These are phyloP conservation scores for Mus caroli DNA, from an alignment of 2,797 vertebrate genomes.

Conservation along the genomic window DNA sequence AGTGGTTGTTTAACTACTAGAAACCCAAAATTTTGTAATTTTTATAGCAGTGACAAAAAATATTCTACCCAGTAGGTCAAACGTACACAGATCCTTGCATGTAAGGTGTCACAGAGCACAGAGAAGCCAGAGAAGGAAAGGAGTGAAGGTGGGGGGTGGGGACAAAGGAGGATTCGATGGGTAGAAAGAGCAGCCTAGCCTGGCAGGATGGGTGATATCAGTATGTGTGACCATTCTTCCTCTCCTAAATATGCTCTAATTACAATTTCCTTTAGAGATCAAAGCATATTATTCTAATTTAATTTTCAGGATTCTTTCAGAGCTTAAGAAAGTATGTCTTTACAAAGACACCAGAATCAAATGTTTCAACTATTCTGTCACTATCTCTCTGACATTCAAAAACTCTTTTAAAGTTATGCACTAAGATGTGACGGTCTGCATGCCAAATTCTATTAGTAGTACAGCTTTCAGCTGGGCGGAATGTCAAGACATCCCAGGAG, in stretches of 20 bases:
- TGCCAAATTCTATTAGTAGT: not conserved
- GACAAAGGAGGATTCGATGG: no score
- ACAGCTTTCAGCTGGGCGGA: not conserved
- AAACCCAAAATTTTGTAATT: slow-evolving; percentile 38
- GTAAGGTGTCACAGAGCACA: not conserved
- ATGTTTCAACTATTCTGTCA: not conserved
- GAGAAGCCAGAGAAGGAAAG: not conserved
- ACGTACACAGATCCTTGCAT: not conserved
- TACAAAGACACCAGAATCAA: slow-evolving; percentile 56
- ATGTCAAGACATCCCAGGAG: not conserved
- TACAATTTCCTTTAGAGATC: not conserved
- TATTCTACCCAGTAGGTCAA: not conserved
- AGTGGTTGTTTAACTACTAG: slow-evolving; percentile 3
- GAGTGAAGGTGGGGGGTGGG: not conserved
- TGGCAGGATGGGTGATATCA: not conserved
- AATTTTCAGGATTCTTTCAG: slow-evolving; percentile 37
- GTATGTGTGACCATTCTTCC: not conserved
- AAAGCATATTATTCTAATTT: not conserved
- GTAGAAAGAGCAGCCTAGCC: no score
- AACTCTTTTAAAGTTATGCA: not conserved
- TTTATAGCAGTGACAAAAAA: slow-evolving; percentile 38
- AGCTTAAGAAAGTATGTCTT: not conserved
- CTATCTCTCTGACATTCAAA: slow-evolving; percentile 12
- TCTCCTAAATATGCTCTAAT: not conserved
- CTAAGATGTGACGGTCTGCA: slow-evolving; percentile 14